Base-by-base conservation (phyloP, 1,140 invertebrate genomes). In the Ceratosolen solmsi region DNA sequence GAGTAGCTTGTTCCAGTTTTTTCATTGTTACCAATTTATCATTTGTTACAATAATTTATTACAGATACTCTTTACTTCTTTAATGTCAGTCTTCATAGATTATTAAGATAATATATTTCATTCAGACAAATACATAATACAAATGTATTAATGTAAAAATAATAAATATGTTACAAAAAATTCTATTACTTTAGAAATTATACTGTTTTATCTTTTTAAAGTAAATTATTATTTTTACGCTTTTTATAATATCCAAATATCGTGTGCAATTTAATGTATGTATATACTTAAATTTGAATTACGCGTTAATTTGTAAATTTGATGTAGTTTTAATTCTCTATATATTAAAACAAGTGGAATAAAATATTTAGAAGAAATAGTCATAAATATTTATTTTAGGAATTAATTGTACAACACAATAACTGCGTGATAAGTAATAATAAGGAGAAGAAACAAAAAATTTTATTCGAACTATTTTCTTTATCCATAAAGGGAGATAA, bases 21-120 rank as follows among this genome's bases (percentile, higher is more conserved):
- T 68, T 63, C 30, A 33, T 78, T 54, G n/a, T n/a, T n/a, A n/a
- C n/a, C n/a, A n/a, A n/a, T n/a, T n/a, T n/a, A n/a, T n/a, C n/a
- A n/a, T 74, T 65, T 58, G 70, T 20, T 79, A 58, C 68, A 58
- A 63, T 63, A 63, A 30, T 60, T 60, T 30, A 60, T 30, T 60
- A n/a, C 22, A 30, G 13, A n/a, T 33, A 13, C 25, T 30, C 25
- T 36, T 36, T 33, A 63, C 60, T 33, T 63, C 27, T 33, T 30
- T 36, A 63, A 33, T 63, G 60, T 63, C 60, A 63, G 33, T 63
- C 30, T 63, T 33, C 20, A 63, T 25, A 63, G 9, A 11, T 27
- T 9, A 63, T 33, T 33, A 33, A 63, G 25, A 33, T 0, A 20
- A 63, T 33, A 33, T 36, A 46, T 13, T 5, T 46, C 13, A 8